phyloP scores from a whole-genome alignment of 2,113 vertebrate species.

The Leptobrachium ailaonicum region DNA sequence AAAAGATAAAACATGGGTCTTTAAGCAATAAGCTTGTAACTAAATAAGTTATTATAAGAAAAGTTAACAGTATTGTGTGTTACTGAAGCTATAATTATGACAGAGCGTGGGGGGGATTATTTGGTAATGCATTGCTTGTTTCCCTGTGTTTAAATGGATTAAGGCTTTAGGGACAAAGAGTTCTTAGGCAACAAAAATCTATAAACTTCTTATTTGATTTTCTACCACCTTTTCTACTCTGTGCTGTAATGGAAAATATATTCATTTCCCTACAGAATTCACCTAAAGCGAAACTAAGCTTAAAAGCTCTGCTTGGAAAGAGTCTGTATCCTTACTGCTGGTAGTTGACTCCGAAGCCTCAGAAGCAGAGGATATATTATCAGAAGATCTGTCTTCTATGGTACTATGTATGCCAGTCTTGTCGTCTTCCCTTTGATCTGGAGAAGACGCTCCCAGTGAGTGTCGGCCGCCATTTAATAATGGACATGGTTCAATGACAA shows the following conservation, averaged over 20 bases:
- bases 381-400: slow-evolving; percentile 85
- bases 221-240: slow-evolving; percentile 17
- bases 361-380: slow-evolving; percentile 88
- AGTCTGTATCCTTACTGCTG: slow-evolving; percentile 75
- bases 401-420: slow-evolving; percentile 69
- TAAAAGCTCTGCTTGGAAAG: slow-evolving; percentile 58
- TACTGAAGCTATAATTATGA: neutral
- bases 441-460: slow-evolving; percentile 63
- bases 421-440: slow-evolving; percentile 74
- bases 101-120: neutral
- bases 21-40: no score
- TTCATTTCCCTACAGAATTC: slow-evolving; percentile 35
- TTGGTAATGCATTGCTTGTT: slow-evolving; percentile 2
- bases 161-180: slow-evolving; percentile 19
- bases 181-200: slow-evolving; percentile 27
- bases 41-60: no score
- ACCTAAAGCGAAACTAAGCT: slow-evolving; percentile 25
- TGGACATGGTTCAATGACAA: slow-evolving; percentile 88
- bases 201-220: slow-evolving; percentile 23
- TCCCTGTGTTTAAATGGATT: slow-evolving; percentile 26
- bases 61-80: no score
- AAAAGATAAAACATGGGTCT: no score
- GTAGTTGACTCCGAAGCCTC: slow-evolving; percentile 85
- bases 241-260: slow-evolving; percentile 27
- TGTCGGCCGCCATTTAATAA: slow-evolving; percentile 77